Percentiles rank a stretch among this genome's conserved stretches.
Evolutionary conservation across 2,797 vertebrate genomes (phyloP).

Genomic region (Pempheris klunzingeri): DNA sequence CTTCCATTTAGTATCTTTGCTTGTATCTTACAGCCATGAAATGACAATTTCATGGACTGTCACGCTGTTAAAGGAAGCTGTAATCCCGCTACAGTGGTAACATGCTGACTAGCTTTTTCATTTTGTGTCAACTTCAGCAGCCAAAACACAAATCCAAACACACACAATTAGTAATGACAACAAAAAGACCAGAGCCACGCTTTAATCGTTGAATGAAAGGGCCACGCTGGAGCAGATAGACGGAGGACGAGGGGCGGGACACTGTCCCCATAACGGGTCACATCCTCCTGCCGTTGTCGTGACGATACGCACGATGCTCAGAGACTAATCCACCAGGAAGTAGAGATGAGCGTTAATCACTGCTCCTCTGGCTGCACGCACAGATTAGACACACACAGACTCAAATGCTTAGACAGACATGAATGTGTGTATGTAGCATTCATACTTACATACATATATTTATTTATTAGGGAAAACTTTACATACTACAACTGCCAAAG

Average conservation of each 20-base stretch:
- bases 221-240: neutral
- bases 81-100: neutral
- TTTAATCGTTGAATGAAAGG: neutral
- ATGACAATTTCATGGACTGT: slow-evolving; percentile 31
- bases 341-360: slow-evolving; percentile 71
- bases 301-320: slow-evolving; percentile 37
- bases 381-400: slow-evolving; percentile 58
- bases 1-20: slow-evolving; percentile 15
- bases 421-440: slow-evolving; percentile 1
- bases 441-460: neutral
- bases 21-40: slow-evolving; percentile 12
- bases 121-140: neutral
- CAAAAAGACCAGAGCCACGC: neutral
- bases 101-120: neutral
- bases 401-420: slow-evolving; percentile 18
- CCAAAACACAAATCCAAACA: neutral
- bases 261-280: slow-evolving; percentile 33
- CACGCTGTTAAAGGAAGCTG: neutral
- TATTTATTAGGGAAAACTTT: no score
- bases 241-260: neutral
- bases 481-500: neutral
- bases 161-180: neutral
- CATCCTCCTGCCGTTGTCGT: slow-evolving; percentile 37
- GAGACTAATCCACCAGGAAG: slow-evolving; percentile 70
- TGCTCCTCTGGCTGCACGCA: slow-evolving; percentile 58